Conservation (phyloP, 2,888 invertebrate species). For the Paralinhomoeus sp. region DNA sequence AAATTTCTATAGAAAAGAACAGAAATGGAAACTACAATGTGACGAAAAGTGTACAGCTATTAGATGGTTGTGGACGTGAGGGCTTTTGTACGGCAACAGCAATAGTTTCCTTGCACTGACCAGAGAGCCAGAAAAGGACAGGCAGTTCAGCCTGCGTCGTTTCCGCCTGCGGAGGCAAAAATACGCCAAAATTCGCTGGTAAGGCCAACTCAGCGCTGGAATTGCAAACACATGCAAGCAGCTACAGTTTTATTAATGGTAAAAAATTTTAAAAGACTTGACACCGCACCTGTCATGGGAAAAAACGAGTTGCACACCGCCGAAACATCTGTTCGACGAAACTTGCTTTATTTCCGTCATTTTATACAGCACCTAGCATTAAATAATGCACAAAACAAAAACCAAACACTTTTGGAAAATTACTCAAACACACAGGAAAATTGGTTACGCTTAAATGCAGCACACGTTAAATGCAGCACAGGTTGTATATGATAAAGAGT, state of each 20-base stretch:
- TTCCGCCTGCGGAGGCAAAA: conserved; percentile 47
- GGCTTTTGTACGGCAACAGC: too few species aligned
- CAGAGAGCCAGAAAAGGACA: conserved; percentile 64
- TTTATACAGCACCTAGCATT: too few species aligned
- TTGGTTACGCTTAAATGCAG: too few species aligned
- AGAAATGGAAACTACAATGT: conserved; percentile 1
- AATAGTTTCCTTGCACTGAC: neutral
- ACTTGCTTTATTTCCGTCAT: conserved; percentile 19
- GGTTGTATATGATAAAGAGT: too few species aligned
- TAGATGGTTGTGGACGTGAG: neutral
- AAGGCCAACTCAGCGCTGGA: conserved; percentile 50
- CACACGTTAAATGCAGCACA: too few species aligned
- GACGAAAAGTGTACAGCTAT: too few species aligned
- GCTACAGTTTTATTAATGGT: neutral
- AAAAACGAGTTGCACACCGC: conserved; percentile 61
- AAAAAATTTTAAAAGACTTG: neutral
- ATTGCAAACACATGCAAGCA: neutral
- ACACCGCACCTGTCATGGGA: too few species aligned
- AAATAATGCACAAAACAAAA: too few species aligned
- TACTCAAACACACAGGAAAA: too few species aligned
- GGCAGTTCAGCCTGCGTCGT: conserved; percentile 38
- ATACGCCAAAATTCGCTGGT: conserved; percentile 76
- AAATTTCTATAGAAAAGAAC: too few species aligned
- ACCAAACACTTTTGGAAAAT: too few species aligned
- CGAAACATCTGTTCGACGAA: conserved; percentile 43